Conservation (phyloP, 1,140 invertebrate genomes). For the Doryteuthis pealeii region DNA sequence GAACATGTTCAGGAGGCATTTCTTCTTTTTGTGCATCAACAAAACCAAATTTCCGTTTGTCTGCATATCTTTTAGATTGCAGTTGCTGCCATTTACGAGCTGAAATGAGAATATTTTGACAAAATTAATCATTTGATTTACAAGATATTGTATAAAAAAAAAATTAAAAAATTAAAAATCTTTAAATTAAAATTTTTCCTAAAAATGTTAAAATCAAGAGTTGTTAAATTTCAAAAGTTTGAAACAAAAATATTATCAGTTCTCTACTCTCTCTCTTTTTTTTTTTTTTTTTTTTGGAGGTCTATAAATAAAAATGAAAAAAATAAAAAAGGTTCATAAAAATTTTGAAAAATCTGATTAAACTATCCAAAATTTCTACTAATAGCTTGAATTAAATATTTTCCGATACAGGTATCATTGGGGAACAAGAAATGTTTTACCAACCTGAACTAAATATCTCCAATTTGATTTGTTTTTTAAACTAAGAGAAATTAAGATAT, state of each 20-base stretch:
- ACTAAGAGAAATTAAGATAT: no score
- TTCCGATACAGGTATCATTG: no score
- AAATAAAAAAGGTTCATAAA: no score
- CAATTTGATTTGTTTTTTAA: no score
- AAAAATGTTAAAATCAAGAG: not conserved
- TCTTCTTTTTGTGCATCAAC: conserved; percentile 99
- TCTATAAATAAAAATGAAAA: no score
- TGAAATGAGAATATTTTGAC: conserved; percentile 46
- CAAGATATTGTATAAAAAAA: not conserved
- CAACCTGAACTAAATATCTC: not conserved
- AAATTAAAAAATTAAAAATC: not conserved
- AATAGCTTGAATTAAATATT: no score
- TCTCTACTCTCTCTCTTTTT: no score
- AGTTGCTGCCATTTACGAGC: conserved; percentile 98
- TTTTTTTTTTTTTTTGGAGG: no score
- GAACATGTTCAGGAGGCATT: conserved; percentile 98
- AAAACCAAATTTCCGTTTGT: conserved; percentile 99
- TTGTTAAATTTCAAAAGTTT: not conserved
- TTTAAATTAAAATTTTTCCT: not conserved
- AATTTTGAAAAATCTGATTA: no score
- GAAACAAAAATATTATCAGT: not conserved
- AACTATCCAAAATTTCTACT: no score
- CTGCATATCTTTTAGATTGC: conserved; percentile 95
- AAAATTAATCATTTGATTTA: not conserved
- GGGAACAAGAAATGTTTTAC: not conserved